phyloP scores from a whole-genome alignment of 2,797 vertebrate genomes.

The Danio jaintianensis region DNA sequence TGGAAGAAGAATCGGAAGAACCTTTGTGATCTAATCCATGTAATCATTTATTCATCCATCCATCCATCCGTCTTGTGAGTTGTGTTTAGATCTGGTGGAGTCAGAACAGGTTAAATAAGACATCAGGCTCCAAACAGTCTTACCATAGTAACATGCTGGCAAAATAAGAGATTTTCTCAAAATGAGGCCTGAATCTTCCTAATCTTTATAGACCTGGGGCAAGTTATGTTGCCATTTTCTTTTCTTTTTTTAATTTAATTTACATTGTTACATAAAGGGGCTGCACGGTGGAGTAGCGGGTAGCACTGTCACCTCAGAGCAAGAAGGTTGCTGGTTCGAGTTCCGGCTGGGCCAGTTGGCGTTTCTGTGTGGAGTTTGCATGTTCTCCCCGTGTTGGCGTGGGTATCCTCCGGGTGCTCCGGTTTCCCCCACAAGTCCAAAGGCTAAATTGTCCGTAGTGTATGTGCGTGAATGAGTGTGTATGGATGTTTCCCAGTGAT shows the following conservation, averaged over 20 bases:
- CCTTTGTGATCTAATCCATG: conserved; percentile 36
- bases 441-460: no score
- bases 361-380: no score
- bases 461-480: no score
- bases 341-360: no score
- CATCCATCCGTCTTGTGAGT: conserved; percentile 64
- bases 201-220: neutral
- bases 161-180: conserved; percentile 3
- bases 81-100: conserved; percentile 18
- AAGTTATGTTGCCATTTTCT: neutral
- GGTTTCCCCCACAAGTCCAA: no score
- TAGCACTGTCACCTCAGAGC: no score
- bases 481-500: no score
- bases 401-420: no score
- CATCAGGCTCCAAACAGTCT: conserved; percentile 14
- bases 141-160: neutral
- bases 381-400: no score
- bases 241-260: neutral
- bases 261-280: neutral
- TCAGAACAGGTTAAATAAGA: conserved; percentile 19
- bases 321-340: no score
- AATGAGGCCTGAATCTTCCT: neutral
- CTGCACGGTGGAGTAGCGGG: no score
- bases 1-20: conserved; percentile 25
- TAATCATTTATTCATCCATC: conserved; percentile 31